Percentiles rank a stretch among this genome's conserved stretches.
These are phyloP conservation scores for Enteromius argenteus DNA, from an alignment of 2,797 vertebrate species.

Conservation along the genomic window DNA sequence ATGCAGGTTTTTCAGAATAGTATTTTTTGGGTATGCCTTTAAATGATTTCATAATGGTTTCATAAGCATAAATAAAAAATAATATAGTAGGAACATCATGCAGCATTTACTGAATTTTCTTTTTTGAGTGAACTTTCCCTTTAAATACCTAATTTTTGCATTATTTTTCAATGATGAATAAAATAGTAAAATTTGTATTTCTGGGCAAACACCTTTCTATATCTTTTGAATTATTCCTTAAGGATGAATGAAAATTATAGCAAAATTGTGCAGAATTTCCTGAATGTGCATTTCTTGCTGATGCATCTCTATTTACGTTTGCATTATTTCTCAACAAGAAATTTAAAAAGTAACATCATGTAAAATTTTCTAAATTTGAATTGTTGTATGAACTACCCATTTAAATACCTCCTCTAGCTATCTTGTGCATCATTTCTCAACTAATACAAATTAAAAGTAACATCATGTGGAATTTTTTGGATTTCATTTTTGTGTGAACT, in stretches of 20 bases:
- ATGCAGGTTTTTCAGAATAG: background rate
- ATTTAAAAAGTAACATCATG: background rate
- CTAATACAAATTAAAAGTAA: background rate
- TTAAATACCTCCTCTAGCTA: background rate
- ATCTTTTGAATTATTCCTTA: background rate
- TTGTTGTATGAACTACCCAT: background rate
- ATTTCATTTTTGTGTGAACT: background rate
- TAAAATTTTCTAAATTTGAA: background rate
- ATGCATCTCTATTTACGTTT: background rate
- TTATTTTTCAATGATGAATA: background rate
- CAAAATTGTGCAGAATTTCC: background rate
- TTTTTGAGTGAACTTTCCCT: background rate
- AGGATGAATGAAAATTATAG: background rate
- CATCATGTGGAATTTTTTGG: too few species aligned
- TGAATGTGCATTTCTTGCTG: background rate
- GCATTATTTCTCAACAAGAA: background rate
- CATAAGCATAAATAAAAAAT: background rate
- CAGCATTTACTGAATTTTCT: background rate
- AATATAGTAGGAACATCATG: background rate
- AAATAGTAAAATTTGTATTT: background rate
- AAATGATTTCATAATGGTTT: background rate
- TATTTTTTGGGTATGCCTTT: background rate
- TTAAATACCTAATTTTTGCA: background rate
- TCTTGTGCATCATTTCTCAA: background rate
- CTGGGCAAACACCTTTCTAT: background rate